Conservation (phyloP, 2,888 invertebrate genomes). For the Napeogenes sylphis region DNA sequence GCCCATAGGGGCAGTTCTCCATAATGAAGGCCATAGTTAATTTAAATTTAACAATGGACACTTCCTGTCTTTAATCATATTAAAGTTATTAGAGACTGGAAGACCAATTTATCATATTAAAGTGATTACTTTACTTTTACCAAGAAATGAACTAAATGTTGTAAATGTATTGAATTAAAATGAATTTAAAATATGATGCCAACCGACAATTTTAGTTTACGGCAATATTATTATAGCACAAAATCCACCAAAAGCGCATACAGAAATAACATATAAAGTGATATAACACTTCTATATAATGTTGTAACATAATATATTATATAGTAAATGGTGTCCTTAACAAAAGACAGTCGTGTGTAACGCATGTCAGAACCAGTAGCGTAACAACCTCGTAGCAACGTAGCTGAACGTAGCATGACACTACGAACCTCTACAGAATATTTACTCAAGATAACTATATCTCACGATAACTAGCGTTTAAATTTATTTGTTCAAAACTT, state of each 20-base stretch:
- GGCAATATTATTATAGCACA: too few species aligned
- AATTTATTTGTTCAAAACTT: not conserved
- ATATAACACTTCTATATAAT: not conserved
- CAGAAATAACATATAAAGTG: not conserved
- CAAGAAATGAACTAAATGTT: too few species aligned
- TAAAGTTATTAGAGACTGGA: not conserved
- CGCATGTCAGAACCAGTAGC: constrained; percentile 4
- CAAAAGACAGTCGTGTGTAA: constrained; percentile 6
- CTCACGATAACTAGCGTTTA: not conserved
- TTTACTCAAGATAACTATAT: not conserved
- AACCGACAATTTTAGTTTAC: too few species aligned
- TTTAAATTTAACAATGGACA: constrained; percentile 4
- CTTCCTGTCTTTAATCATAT: not conserved
- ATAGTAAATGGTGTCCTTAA: not conserved
- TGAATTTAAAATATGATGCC: too few species aligned
- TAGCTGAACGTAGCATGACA: constrained; percentile 5
- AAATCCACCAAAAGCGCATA: too few species aligned
- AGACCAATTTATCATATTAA: too few species aligned
- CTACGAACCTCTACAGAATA: constrained; percentile 5
- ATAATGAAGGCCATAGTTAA: not conserved
- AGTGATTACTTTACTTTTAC: too few species aligned
- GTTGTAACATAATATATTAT: not conserved
- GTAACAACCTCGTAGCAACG: not conserved
- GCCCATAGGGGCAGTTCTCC: constrained; percentile 2
- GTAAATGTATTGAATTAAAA: too few species aligned